Evolutionary conservation across 2,113 vertebrate species (phyloP).

Genomic region (Paratilapia polleni): DNA sequence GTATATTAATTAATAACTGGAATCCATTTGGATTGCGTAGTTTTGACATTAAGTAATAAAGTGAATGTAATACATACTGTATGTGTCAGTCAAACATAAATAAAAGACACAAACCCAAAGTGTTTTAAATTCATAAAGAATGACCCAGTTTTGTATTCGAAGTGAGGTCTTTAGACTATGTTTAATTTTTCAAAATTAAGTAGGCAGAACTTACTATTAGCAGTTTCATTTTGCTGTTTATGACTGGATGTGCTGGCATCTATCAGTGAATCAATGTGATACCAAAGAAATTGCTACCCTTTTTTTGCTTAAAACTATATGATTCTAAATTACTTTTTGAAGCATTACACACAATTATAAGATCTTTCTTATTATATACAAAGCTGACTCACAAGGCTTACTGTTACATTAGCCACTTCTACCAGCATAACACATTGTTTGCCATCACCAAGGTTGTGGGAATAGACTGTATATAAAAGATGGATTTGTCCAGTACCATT

Average conservation of each 20-base stretch:
- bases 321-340: too few relatives aligned
- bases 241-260: not conserved
- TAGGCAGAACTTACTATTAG: accelerated
- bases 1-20: not conserved
- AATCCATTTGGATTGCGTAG: not conserved
- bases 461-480: not conserved
- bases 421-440: not conserved
- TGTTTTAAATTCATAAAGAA: not conserved
- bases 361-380: not conserved
- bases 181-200: not conserved
- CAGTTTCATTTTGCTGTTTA: not conserved
- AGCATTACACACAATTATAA: not conserved
- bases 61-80: not conserved
- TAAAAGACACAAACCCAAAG: too few relatives aligned
- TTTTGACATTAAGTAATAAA: not conserved
- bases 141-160: not conserved
- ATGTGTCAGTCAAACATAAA: not conserved
- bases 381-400: not conserved
- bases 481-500: accelerated
- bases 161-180: not conserved
- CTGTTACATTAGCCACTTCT: not conserved
- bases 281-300: not conserved
- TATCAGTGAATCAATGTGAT: not conserved
- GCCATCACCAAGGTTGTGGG: not conserved
- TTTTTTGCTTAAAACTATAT: accelerated